Evolutionary conservation across 2,797 vertebrate species (phyloP).

Genomic region (Crocidura indochinensis): DNA sequence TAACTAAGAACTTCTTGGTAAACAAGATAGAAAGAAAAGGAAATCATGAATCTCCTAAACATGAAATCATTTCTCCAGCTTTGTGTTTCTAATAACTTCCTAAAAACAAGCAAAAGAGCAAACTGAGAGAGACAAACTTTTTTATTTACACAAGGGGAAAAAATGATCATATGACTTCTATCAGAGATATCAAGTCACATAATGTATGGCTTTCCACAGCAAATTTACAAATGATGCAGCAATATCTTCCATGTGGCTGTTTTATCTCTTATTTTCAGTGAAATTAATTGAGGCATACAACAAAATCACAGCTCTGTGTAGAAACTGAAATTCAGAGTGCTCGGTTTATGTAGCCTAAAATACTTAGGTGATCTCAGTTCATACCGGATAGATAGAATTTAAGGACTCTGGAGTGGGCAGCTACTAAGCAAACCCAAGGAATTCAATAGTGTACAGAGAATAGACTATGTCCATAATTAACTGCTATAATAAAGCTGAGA

Average conservation of each 20-base stretch:
- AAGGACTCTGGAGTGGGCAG: not conserved
- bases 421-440: not conserved
- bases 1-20: not conserved
- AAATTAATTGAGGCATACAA: not conserved
- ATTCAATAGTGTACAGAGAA: not conserved
- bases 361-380: not conserved
- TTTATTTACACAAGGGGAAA: not conserved
- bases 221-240: conserved; percentile 42
- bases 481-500: not conserved
- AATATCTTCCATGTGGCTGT: not conserved
- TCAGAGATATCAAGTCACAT: not conserved
- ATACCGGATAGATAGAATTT: not conserved
- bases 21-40: not conserved
- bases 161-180: not conserved
- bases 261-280: not conserved
- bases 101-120: conserved; percentile 21
- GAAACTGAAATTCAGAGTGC: not conserved
- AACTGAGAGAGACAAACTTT: not conserved
- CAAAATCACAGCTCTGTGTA: conserved; percentile 2
- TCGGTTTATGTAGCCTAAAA: not conserved
- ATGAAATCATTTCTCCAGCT: not conserved
- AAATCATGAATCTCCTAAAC: not conserved
- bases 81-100: not conserved
- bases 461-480: not conserved
- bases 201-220: not conserved